phyloP scores from a whole-genome alignment of 1,140 invertebrate genomes.

The Wasmannia auropunctata region DNA sequence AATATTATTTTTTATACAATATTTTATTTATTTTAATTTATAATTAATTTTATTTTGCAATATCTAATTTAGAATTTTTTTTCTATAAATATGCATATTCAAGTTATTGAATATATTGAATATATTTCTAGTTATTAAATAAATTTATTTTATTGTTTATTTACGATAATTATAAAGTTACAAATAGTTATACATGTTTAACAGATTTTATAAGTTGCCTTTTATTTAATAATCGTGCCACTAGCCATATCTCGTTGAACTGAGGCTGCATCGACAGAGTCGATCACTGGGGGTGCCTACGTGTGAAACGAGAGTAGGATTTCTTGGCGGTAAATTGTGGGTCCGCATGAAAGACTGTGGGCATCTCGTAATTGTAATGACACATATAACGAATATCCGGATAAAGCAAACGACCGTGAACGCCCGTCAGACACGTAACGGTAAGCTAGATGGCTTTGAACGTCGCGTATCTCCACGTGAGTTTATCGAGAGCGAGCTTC shows the following conservation, averaged over 20 bases:
- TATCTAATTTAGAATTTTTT: background rate
- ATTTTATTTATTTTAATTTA: background rate
- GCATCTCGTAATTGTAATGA: slow-evolving; percentile 20
- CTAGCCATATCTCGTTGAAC: background rate
- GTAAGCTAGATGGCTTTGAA: slow-evolving; percentile 14
- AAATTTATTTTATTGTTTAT: too few relatives aligned
- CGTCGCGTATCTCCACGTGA: slow-evolving; percentile 6
- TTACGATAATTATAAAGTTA: background rate
- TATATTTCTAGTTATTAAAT: too few relatives aligned
- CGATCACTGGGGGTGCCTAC: background rate
- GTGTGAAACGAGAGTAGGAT: background rate
- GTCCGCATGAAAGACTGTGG: slow-evolving; percentile 11
- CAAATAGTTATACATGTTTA: background rate
- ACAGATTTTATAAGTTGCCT: background rate
- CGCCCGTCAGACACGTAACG: slow-evolving; percentile 9
- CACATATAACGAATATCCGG: slow-evolving; percentile 34
- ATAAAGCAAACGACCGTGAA: slow-evolving; percentile 30
- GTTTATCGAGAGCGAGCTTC: slow-evolving; percentile 13
- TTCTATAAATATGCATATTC: too few relatives aligned
- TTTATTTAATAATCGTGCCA: background rate
- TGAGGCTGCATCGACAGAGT: background rate
- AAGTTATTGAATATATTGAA: too few relatives aligned
- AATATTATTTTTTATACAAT: background rate
- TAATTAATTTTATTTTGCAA: too few relatives aligned
- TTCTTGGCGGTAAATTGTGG: background rate